Evolutionary conservation across 2,888 invertebrate species (phyloP), one percentile per base, ranked within the genome.

Genomic region (Lasioglossum figueresi): DNA sequence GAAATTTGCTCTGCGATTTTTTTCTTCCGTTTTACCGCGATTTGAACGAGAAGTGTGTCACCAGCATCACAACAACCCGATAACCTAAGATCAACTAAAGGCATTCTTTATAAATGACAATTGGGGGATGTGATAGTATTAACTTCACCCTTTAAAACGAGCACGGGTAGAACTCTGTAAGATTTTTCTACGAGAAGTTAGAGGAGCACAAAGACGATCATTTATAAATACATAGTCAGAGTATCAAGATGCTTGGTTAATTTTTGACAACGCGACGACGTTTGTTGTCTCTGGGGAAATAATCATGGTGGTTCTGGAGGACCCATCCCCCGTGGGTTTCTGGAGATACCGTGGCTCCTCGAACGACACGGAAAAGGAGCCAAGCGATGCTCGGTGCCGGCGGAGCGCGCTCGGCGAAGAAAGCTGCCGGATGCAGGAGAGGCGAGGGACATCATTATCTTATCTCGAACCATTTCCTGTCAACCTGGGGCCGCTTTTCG

Each of bases 401-500:
- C 66, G 63, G 31, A 31, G 63, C 34, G 10, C 70, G 73, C 80
- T 75, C 76, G 71, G 88, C 88, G 90, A 93, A 92, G 93, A 92
- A 93, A 93, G 91, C 92, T 91, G 91, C 93, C 93, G 93, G 93
- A 90, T 91, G 88, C 89, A 89, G 86, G 81, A 87, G 89, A 89
- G 91, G 91, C 91, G 89, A 90, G 89, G 92, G 88, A 85, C 84
- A 87, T 90, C 86, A 93, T 93, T 93, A 93, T 93, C 93, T 93
- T 93, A 93, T 93, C 93, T 93, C 92, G 89, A 93, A 93, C 92
- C 93, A 92, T 93, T 93, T 93, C 93, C 93, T 93, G 93, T 93
- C 93, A 93, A 93, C 93, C 93, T 93, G 93, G 91, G 91, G 90
- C 91, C 90, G 90, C 92, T 91, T 92, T 90, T 92, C 92, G 91